Evolutionary conservation across 2,113 vertebrate species (phyloP), one percentile per base, ranked within the genome.

Genomic region (Psephotus haematonotus): DNA sequence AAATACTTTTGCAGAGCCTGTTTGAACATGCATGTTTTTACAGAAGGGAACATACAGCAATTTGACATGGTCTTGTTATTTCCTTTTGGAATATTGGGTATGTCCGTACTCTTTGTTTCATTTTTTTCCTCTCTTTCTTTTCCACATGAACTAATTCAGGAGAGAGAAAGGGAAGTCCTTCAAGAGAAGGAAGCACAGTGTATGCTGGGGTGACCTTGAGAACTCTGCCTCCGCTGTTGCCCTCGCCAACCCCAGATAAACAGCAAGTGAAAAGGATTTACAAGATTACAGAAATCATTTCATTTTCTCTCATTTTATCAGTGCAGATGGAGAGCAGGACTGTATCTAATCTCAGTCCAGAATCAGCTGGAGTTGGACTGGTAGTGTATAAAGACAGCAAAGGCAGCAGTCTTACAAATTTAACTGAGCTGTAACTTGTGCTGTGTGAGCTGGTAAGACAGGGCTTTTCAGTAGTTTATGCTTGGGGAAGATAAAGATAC

Each of bases 1-100:
- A 95, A 94, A 97, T 94, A 90, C 83, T 92, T 97, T 23, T 31
- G 75, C 84, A 75, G 92, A 88, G 72, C 95, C 84, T 97, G 97
- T 96, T 83, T 41, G 81, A 90, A 96, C 96, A 90, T 2, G 96
- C 68, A 80, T 23, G 52, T n/a, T 87, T 92, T 80, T 68, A 63
- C 92, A 83, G 88, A 67, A 93, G 43, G 86, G 81, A 94, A 7
- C 91, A 75, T 37, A 93, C 87, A 92, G 84, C 86, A 83, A 41
- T 70, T 87, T 90, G 93, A 91, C 81, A 69, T 23, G 53, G 46
- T 53, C 70, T 93, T 79, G 70, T 39, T 96, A 15, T 90, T 96
- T 91, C 85, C 72, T 67, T 88, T 92, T 82, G 77, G 74, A 96
- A 77, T 39, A 37, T 0, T 88, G 72, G 43, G 18, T 80, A 29